These are phyloP conservation scores for Manis javanica DNA, from an alignment of 2,797 vertebrate species.

Conservation along the genomic window DNA sequence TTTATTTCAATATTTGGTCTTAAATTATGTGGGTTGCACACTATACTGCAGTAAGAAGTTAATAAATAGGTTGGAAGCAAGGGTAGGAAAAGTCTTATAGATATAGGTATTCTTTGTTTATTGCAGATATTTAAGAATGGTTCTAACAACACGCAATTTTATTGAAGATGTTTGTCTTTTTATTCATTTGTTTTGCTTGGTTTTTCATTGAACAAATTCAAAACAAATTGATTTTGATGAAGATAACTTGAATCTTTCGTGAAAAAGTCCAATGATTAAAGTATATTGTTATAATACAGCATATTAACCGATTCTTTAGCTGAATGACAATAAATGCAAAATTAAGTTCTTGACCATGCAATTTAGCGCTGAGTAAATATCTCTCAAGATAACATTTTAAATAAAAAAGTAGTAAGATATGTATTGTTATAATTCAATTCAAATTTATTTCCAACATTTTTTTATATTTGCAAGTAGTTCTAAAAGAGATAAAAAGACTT, in stretches of 20 bases:
- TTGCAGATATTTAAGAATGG: neutral
- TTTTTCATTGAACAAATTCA: neutral
- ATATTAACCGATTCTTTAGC: neutral
- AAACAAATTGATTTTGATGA: slow-evolving; percentile 10
- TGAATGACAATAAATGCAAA: slow-evolving; percentile 43
- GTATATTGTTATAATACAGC: neutral
- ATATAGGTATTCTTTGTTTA: neutral
- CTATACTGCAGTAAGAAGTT: neutral
- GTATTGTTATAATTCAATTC: slow-evolving; percentile 17
- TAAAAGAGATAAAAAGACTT: neutral
- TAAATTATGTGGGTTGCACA: neutral
- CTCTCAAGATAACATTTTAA: slow-evolving; percentile 48
- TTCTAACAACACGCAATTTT: neutral
- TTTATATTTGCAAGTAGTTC: slow-evolving; percentile 43
- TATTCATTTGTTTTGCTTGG: neutral
- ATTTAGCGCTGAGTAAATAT: slow-evolving; percentile 51
- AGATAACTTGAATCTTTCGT: neutral
- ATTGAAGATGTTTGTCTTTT: neutral
- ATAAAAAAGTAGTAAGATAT: slow-evolving; percentile 31
- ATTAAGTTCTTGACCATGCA: slow-evolving; percentile 22
- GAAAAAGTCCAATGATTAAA: neutral
- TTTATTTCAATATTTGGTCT: neutral
- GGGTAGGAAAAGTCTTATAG: neutral
- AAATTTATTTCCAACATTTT: slow-evolving; percentile 27
- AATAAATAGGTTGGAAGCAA: neutral